Conservation (phyloP, 1,140 invertebrate genomes). For the Lasioglossum baleicum region DNA sequence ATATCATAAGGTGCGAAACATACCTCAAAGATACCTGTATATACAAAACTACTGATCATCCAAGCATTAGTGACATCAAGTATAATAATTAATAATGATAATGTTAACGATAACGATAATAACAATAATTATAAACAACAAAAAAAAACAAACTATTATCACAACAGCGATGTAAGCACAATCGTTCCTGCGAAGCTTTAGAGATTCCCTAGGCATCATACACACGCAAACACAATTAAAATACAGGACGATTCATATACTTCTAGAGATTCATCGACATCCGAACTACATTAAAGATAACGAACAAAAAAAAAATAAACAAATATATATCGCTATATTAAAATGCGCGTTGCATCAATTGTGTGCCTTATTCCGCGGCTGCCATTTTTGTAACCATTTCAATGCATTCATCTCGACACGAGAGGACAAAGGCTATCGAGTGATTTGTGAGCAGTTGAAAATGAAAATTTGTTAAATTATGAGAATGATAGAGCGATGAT, state of each 20-base stretch:
- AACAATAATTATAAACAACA: slow-evolving; percentile 30
- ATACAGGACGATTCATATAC: slow-evolving; percentile 53
- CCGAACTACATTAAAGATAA: slow-evolving; percentile 58
- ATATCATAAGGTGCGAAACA: slow-evolving; percentile 72
- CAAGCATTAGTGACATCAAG: slow-evolving; percentile 42
- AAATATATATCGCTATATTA: slow-evolving; percentile 69
- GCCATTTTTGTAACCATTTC: slow-evolving; percentile 78
- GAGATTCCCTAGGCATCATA: slow-evolving; percentile 54
- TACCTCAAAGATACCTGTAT: slow-evolving; percentile 73
- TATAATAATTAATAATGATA: slow-evolving; percentile 52
- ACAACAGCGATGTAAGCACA: slow-evolving; percentile 64
- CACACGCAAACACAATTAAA: slow-evolving; percentile 46
- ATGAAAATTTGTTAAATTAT: slow-evolving; percentile 17
- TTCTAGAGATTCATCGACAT: slow-evolving; percentile 51
- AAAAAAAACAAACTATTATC: slow-evolving; percentile 42
- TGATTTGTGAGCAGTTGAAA: slow-evolving; percentile 5
- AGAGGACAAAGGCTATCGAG: slow-evolving; percentile 18
- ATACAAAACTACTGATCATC: slow-evolving; percentile 61
- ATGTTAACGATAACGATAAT: slow-evolving; percentile 16
- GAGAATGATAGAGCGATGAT: not conserved
- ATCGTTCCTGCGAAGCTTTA: slow-evolving; percentile 65
- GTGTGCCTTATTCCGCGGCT: slow-evolving; percentile 80
- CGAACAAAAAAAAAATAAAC: slow-evolving; percentile 4
- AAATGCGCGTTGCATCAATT: slow-evolving; percentile 78
- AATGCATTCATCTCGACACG: slow-evolving; percentile 54